phyloP scores from a whole-genome alignment of 1,140 invertebrate genomes.

The Anastrepha ludens region DNA sequence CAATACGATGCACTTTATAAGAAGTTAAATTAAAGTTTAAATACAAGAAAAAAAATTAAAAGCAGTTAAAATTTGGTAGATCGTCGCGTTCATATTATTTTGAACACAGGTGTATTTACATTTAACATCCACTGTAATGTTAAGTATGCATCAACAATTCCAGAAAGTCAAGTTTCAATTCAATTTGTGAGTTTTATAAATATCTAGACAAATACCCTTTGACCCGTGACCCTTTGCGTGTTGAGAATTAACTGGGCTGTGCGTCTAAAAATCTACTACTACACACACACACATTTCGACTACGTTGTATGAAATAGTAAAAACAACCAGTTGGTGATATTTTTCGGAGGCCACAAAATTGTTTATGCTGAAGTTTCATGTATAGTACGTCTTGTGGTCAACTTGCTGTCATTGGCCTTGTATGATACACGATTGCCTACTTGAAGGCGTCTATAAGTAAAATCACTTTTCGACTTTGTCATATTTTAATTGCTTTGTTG shows the following conservation, averaged over 20 bases:
- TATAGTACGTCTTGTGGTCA: neutral
- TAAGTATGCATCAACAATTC: neutral
- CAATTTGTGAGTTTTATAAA: neutral
- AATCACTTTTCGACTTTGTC: conserved; percentile 3
- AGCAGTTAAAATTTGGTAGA: too few species aligned
- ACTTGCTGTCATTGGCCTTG: neutral
- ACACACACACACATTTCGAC: neutral
- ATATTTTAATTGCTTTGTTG: conserved; percentile 19
- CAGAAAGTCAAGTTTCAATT: neutral
- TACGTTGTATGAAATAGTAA: neutral
- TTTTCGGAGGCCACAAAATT: neutral
- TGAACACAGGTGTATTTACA: too few species aligned
- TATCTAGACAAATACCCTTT: too few species aligned
- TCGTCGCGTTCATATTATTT: too few species aligned
- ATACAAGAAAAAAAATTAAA: too few species aligned
- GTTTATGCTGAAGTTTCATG: neutral
- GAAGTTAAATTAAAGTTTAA: too few species aligned
- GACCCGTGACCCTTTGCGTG: neutral
- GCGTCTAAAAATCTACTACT: neutral
- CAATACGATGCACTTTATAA: too few species aligned
- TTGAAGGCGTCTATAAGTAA: neutral
- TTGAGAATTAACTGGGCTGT: too few species aligned
- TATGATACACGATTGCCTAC: neutral
- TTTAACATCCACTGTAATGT: too few species aligned
- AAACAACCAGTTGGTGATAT: neutral